phyloP scores from a whole-genome alignment of 2,113 vertebrate genomes.

The Plecotus auritus region DNA sequence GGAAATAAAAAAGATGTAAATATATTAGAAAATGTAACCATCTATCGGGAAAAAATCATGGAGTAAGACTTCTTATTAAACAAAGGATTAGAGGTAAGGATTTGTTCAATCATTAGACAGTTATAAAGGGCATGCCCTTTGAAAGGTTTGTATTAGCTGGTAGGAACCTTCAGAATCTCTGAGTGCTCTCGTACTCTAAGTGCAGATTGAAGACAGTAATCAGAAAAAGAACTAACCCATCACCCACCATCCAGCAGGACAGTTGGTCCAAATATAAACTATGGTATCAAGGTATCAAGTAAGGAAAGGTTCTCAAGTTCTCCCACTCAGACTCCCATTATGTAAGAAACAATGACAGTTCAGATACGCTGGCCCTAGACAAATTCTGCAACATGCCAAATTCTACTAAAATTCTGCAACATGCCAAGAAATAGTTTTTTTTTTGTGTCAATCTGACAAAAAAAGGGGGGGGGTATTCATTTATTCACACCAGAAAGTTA shows the following conservation, averaged over 20 bases:
- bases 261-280: not conserved
- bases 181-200: not conserved
- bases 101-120: not conserved
- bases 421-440: not conserved
- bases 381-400: no score
- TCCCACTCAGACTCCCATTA: not conserved
- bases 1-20: not conserved
- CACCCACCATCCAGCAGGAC: not conserved
- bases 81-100: not conserved
- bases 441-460: not conserved
- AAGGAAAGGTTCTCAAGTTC: not conserved
- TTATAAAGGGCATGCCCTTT: not conserved
- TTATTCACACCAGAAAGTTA: not conserved
- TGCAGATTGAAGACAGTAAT: no score
- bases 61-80: not conserved
- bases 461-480: not conserved
- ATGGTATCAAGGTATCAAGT: not conserved
- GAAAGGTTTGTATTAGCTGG: not conserved
- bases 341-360: not conserved
- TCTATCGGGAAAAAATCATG: not conserved
- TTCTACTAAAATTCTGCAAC: no score
- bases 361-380: not conserved
- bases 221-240: no score
- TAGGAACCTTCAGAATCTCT: not conserved
- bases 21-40: not conserved